phyloP scores from a whole-genome alignment of 2,113 vertebrate species.

The Megaleporinus macrocephalus region DNA sequence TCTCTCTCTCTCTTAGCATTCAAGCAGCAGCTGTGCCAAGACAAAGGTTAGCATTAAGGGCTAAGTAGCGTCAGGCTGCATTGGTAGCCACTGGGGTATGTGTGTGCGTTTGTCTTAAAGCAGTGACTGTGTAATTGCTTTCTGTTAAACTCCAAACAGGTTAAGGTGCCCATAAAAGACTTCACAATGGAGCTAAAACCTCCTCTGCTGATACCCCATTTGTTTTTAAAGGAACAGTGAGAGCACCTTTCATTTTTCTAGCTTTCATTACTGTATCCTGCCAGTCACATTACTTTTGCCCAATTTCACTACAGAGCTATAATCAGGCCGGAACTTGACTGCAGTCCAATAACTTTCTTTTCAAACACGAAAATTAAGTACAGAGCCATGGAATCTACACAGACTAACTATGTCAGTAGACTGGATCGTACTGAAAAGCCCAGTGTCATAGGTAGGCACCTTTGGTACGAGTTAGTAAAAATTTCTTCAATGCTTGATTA shows the following conservation, averaged over 20 bases:
- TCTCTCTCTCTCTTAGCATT: not conserved
- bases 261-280: not conserved
- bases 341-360: no score
- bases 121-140: not conserved
- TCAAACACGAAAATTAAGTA: no score
- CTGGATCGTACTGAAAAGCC: no score
- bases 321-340: no score
- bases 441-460: no score
- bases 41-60: conserved; percentile 21
- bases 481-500: no score
- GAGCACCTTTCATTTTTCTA: not conserved
- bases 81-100: conserved; percentile 4
- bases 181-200: not conserved
- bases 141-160: conserved; percentile 1
- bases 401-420: no score
- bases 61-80: not conserved
- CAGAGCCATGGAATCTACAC: no score
- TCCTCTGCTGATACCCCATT: not conserved
- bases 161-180: conserved; percentile 6
- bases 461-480: no score
- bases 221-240: not conserved
- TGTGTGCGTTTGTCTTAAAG: conserved; percentile 7
- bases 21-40: conserved; percentile 17
- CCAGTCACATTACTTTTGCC: not conserved
- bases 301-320: not conserved